Evolutionary conservation across 2,888 invertebrate genomes (phyloP).

Genomic region (Campoplex capitator): DNA sequence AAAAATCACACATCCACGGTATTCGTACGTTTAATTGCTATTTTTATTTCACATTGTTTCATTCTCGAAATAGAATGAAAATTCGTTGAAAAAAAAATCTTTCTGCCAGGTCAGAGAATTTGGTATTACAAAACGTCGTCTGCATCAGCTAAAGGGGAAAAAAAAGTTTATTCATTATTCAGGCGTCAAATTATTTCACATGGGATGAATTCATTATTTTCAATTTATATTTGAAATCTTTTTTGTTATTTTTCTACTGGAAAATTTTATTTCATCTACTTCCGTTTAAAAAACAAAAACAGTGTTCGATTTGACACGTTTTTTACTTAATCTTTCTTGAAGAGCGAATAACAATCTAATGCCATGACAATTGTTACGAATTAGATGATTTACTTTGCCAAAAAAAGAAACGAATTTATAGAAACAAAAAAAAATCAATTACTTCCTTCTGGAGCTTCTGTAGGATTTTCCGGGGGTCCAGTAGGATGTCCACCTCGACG

Average conservation of each 20-base stretch:
- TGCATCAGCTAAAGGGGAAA: slow-evolving; percentile 1
- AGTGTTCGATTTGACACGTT: neutral
- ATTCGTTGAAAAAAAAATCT: neutral
- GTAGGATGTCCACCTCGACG: slow-evolving; percentile 46
- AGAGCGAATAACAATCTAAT: too few species aligned
- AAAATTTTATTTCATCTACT: neutral
- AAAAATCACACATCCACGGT: slow-evolving; percentile 2
- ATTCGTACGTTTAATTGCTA: slow-evolving; percentile 8
- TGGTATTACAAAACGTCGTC: neutral
- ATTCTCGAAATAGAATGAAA: neutral
- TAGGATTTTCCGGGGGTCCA: slow-evolving; percentile 22
- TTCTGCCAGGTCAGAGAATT: neutral
- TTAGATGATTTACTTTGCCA: neutral
- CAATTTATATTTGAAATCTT: neutral
- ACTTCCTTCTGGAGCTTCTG: slow-evolving; percentile 19
- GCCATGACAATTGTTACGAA: too few species aligned
- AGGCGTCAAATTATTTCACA: too few species aligned
- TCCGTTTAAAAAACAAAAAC: neutral
- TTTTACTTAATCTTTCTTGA: neutral
- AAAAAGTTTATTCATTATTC: neutral
- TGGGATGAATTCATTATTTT: too few species aligned
- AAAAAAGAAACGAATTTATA: neutral
- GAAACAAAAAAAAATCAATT: neutral
- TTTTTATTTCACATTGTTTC: neutral
- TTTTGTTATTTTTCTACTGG: neutral